A percentile compares a stretch with the other conserved stretches of the same genome.
phyloP scores from a whole-genome alignment of 2,888 invertebrate genomes.

The Heliconius charithonia region DNA sequence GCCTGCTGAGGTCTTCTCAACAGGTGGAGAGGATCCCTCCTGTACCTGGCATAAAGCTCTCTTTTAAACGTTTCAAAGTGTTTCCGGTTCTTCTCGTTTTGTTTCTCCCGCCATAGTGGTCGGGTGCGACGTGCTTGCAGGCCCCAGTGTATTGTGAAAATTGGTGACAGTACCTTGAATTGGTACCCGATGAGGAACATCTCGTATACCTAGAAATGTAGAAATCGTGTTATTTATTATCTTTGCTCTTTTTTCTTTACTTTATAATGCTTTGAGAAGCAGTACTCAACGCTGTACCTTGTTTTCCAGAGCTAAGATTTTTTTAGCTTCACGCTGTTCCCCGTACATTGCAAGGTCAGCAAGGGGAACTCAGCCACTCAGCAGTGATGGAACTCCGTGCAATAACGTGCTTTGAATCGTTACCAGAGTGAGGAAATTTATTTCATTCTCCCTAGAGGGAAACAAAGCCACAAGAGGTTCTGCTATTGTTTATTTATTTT shows the following conservation, averaged over 20 bases:
- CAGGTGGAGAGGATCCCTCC: slow-evolving; percentile 85
- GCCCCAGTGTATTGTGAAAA: slow-evolving; percentile 96
- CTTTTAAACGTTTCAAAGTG: slow-evolving; percentile 92
- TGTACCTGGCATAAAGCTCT: slow-evolving; percentile 90
- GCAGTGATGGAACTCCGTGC: too few species aligned
- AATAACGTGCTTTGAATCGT: too few species aligned
- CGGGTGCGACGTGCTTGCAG: slow-evolving; percentile 90
- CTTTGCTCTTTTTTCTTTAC: too few species aligned
- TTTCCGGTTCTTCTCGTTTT: slow-evolving; percentile 91
- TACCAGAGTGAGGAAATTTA: too few species aligned
- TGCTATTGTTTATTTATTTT: too few species aligned
- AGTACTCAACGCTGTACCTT: not conserved
- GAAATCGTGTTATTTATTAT: not conserved
- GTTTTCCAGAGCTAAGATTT: too few species aligned
- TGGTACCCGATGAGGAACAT: slow-evolving; percentile 95
- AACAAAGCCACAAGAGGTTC: too few species aligned
- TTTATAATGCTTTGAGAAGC: too few species aligned
- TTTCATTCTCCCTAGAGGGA: too few species aligned
- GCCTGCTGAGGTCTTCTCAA: slow-evolving; percentile 64
- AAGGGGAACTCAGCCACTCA: too few species aligned
- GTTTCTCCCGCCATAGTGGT: slow-evolving; percentile 93
- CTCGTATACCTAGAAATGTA: slow-evolving; percentile 90
- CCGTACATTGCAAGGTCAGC: too few species aligned
- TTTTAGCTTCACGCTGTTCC: too few species aligned
- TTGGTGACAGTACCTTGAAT: slow-evolving; percentile 93